Base-by-base conservation (phyloP, 2,888 invertebrate species). In the Platycheirus albimanus region DNA sequence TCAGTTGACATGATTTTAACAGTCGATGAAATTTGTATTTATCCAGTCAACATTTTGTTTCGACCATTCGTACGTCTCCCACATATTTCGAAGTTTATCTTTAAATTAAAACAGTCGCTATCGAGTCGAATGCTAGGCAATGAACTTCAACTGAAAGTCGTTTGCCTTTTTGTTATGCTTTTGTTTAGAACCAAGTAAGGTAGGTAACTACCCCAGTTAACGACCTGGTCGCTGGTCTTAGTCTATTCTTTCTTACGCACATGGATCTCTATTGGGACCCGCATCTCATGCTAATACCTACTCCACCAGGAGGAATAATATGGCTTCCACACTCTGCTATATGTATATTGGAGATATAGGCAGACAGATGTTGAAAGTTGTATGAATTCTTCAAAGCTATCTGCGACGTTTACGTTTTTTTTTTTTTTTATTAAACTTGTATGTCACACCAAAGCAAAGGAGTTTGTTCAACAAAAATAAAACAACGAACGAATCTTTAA, bases 281-380 rank as follows among this genome's bases (percentile, higher is more conserved):
- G 70, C 64, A 80, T 80, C 8, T 49, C 38, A 75, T 75, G 70
- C 49, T 64, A 79, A 79, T 74, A 74, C 30, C 7, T 24, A 24
- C 24, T 30, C 47, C 61, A 54, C 67, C 79, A 52, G 52, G 61
- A 74, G 47, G 24, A 51, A 58, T 41, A 58, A 38, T 79, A 79
- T 47, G 67, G 67, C 74, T 79, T 61, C 66, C 51, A 5, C 41
- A 49, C 19, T 61, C 8, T n/a, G 66, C 11, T 58, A 24, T 17
- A 41, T 43, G 19, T n/a, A 36, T 56, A 15, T 47, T 61, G 33
- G 49, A 19, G 56, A 56, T 47, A 58, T 47, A 58, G 19, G n/a
- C n/a, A 28, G 43, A 76, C 80, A 80, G 80, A 75, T 80, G 80
- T 75, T 74, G 4, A 52, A 45, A 71, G 54, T 66, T 56, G 3